These are phyloP conservation scores for Drosophila suboccidentalis DNA, from an alignment of 2,888 invertebrate species.

Conservation along the genomic window DNA sequence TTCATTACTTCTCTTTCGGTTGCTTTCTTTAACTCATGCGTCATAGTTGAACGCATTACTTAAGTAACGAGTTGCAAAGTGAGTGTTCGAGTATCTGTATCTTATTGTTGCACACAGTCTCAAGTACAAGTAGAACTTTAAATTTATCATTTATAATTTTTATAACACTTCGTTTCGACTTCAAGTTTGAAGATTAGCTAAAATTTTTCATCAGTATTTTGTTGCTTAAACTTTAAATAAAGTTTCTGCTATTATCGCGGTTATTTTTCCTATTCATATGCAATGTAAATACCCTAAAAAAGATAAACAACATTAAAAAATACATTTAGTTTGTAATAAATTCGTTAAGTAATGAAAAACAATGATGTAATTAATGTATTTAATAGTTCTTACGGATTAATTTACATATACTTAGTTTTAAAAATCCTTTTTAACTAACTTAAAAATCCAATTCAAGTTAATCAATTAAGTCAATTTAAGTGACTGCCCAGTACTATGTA, in stretches of 20 bases:
- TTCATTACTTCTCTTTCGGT: slow-evolving; percentile 13
- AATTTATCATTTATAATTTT: not conserved
- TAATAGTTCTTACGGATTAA: too few relatives aligned
- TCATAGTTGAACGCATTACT: slow-evolving; percentile 26
- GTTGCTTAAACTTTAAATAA: not conserved
- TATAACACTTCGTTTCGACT: not conserved
- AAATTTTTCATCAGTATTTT: not conserved
- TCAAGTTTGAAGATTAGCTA: not conserved
- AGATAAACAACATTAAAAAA: too few relatives aligned
- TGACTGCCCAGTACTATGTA: not conserved
- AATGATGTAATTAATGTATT: too few relatives aligned
- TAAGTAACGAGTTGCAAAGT: slow-evolving; percentile 17
- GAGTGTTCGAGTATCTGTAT: slow-evolving; percentile 9
- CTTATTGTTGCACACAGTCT: slow-evolving; percentile 11
- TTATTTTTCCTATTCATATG: not conserved
- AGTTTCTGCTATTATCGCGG: not conserved
- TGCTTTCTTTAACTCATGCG: slow-evolving; percentile 23
- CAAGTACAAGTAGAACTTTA: slow-evolving; percentile 3
- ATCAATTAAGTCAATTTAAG: not conserved
- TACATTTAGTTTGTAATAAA: too few relatives aligned
- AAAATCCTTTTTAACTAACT: too few relatives aligned
- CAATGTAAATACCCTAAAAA: not conserved
- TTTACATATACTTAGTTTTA: too few relatives aligned
- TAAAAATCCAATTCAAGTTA: not conserved
- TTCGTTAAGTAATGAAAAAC: too few relatives aligned